Evolutionary conservation across 2,888 invertebrate genomes (phyloP).

Genomic region (Dusona sp.): DNA sequence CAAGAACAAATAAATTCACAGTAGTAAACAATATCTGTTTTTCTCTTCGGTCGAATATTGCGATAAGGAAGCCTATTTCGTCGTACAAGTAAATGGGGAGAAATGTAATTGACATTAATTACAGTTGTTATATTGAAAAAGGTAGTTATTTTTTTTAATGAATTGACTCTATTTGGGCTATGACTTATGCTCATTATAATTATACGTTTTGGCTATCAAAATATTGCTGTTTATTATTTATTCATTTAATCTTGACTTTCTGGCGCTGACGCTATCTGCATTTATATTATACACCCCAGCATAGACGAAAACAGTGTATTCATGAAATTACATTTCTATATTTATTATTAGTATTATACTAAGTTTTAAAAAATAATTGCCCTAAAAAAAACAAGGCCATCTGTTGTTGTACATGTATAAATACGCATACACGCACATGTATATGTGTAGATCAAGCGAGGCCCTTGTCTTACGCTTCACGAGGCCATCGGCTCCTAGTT

Average conservation of each 20-base stretch:
- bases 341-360: constrained; percentile 7
- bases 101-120: background rate
- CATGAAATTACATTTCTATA: background rate
- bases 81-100: background rate
- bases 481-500: constrained; percentile 57
- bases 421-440: background rate
- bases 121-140: background rate
- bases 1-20: background rate
- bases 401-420: background rate
- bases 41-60: background rate
- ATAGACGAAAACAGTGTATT: background rate
- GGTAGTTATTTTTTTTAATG: background rate
- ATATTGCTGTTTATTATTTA: constrained; percentile 14
- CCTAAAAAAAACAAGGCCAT: constrained; percentile 59
- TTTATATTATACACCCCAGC: background rate
- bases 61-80: background rate
- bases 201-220: background rate
- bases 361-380: constrained; percentile 46
- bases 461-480: constrained; percentile 56
- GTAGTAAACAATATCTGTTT: background rate
- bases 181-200: background rate
- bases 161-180: background rate
- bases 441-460: constrained; percentile 7
- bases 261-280: background rate
- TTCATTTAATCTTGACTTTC: background rate